These are phyloP conservation scores for Plectropomus leopardus DNA, from an alignment of 2,113 vertebrate genomes.

Conservation along the genomic window DNA sequence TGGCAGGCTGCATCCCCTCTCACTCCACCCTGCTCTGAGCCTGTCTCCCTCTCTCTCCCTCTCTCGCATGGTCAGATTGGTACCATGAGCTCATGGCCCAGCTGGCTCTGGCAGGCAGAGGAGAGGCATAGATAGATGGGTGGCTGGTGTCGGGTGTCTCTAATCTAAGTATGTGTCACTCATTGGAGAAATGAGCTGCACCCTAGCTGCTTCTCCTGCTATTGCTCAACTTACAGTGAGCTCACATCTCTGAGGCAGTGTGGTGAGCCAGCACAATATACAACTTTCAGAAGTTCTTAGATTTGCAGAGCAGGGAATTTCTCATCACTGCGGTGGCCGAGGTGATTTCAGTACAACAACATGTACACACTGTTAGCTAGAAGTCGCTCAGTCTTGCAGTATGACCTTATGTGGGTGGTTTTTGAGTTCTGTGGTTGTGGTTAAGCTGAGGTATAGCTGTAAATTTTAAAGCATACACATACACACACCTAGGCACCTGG, in stretches of 20 bases:
- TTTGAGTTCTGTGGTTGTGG: constrained; percentile 49
- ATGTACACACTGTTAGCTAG: constrained; percentile 40
- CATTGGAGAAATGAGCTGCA: constrained; percentile 64
- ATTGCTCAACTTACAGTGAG: constrained; percentile 53
- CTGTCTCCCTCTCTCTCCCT: constrained; percentile 9
- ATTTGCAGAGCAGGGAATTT: constrained; percentile 57
- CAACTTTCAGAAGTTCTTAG: constrained; percentile 52
- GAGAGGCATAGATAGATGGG: constrained; percentile 38
- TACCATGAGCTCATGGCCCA: constrained; percentile 75
- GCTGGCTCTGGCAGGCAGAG: constrained; percentile 59
- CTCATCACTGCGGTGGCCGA: constrained; percentile 25
- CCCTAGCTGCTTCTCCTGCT: constrained; percentile 46
- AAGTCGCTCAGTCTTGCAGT: constrained; percentile 20
- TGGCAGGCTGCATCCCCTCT: constrained; percentile 63
- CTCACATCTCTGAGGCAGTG: constrained; percentile 48
- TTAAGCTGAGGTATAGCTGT: constrained; percentile 45
- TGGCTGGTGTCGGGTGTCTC: constrained; percentile 73
- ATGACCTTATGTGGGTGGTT: constrained; percentile 39
- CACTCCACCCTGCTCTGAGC: constrained; percentile 53
- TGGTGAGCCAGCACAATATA: constrained; percentile 62
- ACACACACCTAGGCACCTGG: constrained; percentile 51
- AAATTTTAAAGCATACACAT: background rate
- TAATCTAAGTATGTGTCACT: constrained; percentile 73
- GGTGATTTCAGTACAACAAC: constrained; percentile 52
- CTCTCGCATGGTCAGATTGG: constrained; percentile 41